Evolutionary conservation across 2,113 vertebrate species (phyloP), one percentile per base, ranked within the genome.

Genomic region (Notothenia rossii): DNA sequence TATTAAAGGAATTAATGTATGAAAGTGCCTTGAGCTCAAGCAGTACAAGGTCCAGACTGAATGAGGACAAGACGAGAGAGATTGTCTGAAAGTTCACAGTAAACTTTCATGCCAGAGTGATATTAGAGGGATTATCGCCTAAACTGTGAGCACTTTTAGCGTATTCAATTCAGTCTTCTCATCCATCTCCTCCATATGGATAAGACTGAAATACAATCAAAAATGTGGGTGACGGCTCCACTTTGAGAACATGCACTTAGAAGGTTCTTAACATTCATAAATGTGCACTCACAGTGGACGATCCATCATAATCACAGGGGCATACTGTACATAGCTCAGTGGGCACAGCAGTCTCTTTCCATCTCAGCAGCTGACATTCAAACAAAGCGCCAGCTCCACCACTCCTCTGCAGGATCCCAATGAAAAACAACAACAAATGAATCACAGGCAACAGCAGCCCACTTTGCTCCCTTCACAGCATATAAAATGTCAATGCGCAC

Each of bases 341-440:
- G 83, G 83, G 82, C 82, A 76, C 87, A 86, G 85, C 85, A 65
- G 85, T 85, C 85, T 77, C 84, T 85, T 90, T 90, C 84, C 48
- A 79, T 90, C 84, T 83, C 79, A 72, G 72, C 75, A 55, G 78
- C 79, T 86, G 90, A 93, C 88, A 89, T 91, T 90, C 89, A 90
- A 91, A 93, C 90, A 90, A 91, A 93, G 88, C 86, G 9, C 79
- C 7, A 67, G 82, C 85, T 87, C 77, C 81, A 82, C 85, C 58
- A 73, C 87, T 84, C 83, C 82, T 81, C 89, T 73, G 83, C 82
- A 90, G 88, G 85, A 89, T 86, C 76, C 88, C 72, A 48, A 75
- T 64, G 81, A 90, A 89, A 90, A 91, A 91, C 85, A 89, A 92
- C 88, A 89, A 88, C 75, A 87, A 89, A 92, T 90, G 90, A 92